Base-by-base conservation (phyloP, 2,888 invertebrate genomes). In the Periphyllus acericola region DNA sequence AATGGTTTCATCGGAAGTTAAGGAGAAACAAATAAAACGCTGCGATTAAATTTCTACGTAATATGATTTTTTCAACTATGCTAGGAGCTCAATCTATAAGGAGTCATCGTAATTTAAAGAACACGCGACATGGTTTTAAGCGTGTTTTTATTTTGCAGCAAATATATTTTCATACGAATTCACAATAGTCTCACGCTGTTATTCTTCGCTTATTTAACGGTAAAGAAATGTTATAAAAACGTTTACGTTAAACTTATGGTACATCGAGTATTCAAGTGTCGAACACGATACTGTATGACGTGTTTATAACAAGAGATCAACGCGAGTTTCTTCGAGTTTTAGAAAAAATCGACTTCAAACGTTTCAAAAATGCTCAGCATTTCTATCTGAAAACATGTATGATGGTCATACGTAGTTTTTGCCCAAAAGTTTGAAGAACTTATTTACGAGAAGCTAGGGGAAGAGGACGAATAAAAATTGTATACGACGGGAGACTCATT, bases 341-440 rank as follows among this genome's bases (percentile, higher is more conserved):
- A 4, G 8, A 29, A 68, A 11, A 68, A 21, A 60, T 25, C n/a
- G 36, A 80, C n/a, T 68, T 80, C 36, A 29, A 80, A 80, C 40
- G 66, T 40, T 66, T 36, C 36, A 25, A 40, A 36, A 40, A 66
- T 66, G 36, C n/a, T 79, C n/a, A 4, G 60, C 8, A 36, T 80
- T 66, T 66, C 36, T 9, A n/a, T 40, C 6, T 29, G 36, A 60
- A 34, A 36, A 36, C 36, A 80, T 8, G 34, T 17, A 36, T n/a
- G n/a, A 36, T n/a, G n/a, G n/a, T 79, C 34, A 25, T 21, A 36
- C 6, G n/a, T 19, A 66, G 60, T 60, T 66, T 80, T 17, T n/a
- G 36, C 36, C 60, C 60, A 19, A 66, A 80, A 66, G 80, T 80
- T 80, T 80, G n/a, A n/a, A 32, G n/a, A 80, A 80, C 60, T 80